phyloP scores from a whole-genome alignment of 2,113 vertebrate genomes.

The Struthidea cinerea region DNA sequence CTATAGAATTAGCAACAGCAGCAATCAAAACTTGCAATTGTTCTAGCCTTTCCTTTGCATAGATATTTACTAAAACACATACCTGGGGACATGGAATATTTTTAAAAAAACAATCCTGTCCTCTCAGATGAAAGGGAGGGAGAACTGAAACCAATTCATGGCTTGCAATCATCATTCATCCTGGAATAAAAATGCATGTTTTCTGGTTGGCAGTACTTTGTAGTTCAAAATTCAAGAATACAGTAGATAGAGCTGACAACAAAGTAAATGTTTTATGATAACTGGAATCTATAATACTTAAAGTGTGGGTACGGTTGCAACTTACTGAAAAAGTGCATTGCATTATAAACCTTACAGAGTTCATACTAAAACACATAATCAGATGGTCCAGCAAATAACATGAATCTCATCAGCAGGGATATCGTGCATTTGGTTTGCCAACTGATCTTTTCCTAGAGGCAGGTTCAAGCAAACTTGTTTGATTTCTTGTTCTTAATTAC shows the following conservation, averaged over 20 bases:
- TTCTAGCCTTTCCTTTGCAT: not conserved
- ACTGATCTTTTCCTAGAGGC: not conserved
- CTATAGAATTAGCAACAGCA: not conserved
- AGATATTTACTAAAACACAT: not conserved
- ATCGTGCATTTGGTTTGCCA: not conserved
- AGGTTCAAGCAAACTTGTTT: not conserved
- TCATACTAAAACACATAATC: not conserved
- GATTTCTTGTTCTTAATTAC: not conserved
- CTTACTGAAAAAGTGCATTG: not conserved
- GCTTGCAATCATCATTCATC: not conserved
- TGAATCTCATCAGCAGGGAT: not conserved
- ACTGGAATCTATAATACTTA: constrained; percentile 14
- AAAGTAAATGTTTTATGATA: constrained; percentile 44
- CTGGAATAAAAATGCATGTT: not conserved
- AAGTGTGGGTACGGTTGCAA: not conserved
- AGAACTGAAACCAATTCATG: not conserved
- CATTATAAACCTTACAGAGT: not conserved
- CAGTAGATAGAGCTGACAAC: not conserved
- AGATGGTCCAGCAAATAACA: not conserved
- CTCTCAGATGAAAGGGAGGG: not conserved
- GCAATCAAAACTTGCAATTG: not conserved
- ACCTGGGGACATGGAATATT: not conserved
- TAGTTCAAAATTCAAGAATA: constrained; percentile 26
- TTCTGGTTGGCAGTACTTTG: not conserved
- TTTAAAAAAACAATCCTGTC: not conserved